phyloP scores from a whole-genome alignment of 2,888 invertebrate species.

The Zaprionus bogoriensis region DNA sequence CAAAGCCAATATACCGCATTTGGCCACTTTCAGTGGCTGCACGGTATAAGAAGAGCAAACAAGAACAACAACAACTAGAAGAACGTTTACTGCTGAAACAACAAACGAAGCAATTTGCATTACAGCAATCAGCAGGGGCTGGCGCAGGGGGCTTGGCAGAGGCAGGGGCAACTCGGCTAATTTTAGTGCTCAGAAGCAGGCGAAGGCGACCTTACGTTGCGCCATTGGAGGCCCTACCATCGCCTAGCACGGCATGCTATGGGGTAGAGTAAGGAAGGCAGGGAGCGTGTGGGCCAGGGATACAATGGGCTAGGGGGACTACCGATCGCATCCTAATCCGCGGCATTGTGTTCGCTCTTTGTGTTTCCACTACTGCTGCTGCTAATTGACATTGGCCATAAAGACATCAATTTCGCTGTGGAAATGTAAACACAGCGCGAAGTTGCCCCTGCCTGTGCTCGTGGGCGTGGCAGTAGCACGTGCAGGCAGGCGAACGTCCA shows the following conservation, averaged over 20 bases:
- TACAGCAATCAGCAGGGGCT: no score
- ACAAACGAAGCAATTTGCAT: constrained; percentile 40
- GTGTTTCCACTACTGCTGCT: constrained; percentile 17
- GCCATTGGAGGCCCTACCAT: constrained; percentile 10
- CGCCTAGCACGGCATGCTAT: no score
- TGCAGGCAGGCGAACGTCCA: no score
- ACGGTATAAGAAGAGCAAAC: no score
- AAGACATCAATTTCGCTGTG: constrained; percentile 78
- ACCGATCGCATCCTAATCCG: background rate
- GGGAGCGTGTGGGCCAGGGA: no score
- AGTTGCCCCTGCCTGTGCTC: background rate
- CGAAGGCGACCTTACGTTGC: constrained; percentile 40
- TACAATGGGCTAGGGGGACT: background rate
- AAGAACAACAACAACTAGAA: constrained; percentile 1
- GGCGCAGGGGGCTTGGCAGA: no score
- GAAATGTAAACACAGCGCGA: constrained; percentile 68
- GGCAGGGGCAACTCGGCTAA: constrained; percentile 53
- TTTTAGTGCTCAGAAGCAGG: constrained; percentile 50
- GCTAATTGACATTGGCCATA: constrained; percentile 81
- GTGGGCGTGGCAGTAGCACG: background rate
- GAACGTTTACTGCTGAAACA: constrained; percentile 21
- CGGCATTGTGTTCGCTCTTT: constrained; percentile 8
- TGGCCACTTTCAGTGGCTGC: no score
- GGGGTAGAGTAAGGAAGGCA: background rate
- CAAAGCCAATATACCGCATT: no score